phyloP scores from a whole-genome alignment of 1,140 invertebrate species.

The Saccostrea echinata region DNA sequence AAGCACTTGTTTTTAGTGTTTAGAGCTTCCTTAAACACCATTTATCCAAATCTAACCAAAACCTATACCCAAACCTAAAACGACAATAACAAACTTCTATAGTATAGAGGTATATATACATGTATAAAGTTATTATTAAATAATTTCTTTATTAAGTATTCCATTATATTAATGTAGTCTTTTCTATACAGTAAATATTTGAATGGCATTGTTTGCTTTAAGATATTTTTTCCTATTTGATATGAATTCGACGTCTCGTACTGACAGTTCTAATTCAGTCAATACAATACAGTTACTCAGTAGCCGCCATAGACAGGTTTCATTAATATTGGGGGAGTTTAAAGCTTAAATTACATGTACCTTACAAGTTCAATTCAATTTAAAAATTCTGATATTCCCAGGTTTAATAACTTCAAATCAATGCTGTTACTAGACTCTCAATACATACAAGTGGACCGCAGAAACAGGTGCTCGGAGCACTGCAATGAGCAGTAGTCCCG shows the following conservation, averaged over 20 bases:
- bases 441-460: neutral
- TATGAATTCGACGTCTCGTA: conserved; percentile 2
- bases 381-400: no score
- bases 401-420: neutral
- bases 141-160: neutral
- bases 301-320: neutral
- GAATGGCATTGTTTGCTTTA: neutral
- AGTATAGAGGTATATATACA: neutral
- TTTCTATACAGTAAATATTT: conserved; percentile 7
- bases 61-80: neutral
- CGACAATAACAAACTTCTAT: neutral
- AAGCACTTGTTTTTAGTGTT: no score
- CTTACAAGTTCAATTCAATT: neutral
- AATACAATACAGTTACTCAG: neutral
- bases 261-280: neutral
- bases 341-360: neutral
- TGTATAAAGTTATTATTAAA: conserved; percentile 18
- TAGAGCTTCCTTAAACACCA: no score
- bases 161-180: conserved; percentile 20
- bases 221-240: conserved; percentile 30
- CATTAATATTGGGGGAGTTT: neutral
- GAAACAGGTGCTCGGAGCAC: neutral
- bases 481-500: neutral
- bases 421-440: neutral
- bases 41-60: neutral